Percentiles rank a stretch among this genome's conserved stretches.
These are phyloP conservation scores for Eudyptes chrysolophus DNA, from an alignment of 2,113 vertebrate species.

Conservation along the genomic window DNA sequence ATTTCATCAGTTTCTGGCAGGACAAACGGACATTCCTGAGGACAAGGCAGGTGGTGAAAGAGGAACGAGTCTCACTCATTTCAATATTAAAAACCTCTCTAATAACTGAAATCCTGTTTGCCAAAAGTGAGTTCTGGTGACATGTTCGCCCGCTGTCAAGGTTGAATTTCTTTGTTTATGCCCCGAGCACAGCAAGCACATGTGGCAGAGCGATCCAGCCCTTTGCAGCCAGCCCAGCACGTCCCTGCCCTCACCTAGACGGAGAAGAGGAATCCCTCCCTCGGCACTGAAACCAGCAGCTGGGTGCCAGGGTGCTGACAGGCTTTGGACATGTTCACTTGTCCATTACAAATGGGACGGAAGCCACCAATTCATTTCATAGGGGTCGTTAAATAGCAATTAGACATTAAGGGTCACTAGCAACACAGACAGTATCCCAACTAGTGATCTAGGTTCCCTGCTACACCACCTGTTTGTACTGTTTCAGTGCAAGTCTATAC, in stretches of 20 bases:
- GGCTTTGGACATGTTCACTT: background rate
- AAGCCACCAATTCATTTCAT: background rate
- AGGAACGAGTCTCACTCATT: background rate
- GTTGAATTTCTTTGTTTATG: conserved; percentile 19
- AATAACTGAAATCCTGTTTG: background rate
- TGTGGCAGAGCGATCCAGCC: background rate
- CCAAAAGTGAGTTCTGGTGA: conserved; percentile 5
- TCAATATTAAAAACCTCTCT: background rate
- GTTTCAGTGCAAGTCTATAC: background rate
- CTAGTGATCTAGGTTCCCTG: background rate
- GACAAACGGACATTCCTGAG: background rate
- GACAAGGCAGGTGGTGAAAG: background rate
- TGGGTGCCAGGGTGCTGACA: background rate
- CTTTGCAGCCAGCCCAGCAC: background rate
- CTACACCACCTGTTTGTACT: background rate
- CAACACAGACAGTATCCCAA: background rate
- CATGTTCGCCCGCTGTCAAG: background rate
- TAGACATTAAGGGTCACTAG: background rate
- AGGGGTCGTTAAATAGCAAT: background rate
- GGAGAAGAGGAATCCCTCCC: background rate
- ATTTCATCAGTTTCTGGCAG: background rate
- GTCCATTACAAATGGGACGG: background rate
- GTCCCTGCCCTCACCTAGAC: background rate
- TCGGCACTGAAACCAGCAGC: background rate
- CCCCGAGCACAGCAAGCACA: background rate